phyloP scores from a whole-genome alignment of 1,140 invertebrate species.

The Drosophila saltans region DNA sequence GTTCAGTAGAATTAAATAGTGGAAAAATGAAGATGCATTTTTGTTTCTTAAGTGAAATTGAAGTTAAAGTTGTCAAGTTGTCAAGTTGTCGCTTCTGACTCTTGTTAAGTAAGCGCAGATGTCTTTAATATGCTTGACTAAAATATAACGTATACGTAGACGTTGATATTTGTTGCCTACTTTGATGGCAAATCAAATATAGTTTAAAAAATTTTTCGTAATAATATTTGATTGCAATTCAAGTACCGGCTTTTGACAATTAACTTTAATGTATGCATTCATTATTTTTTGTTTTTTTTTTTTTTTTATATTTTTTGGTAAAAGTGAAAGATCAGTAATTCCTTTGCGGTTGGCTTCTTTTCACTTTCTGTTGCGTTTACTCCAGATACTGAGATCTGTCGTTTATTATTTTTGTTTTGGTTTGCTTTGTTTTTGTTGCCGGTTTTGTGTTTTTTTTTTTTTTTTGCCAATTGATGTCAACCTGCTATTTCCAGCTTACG shows the following conservation, averaged over 20 bases:
- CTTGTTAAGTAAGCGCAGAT: too few species aligned
- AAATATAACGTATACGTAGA: too few species aligned
- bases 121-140: too few species aligned
- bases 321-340: conserved; percentile 4
- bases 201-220: too few species aligned
- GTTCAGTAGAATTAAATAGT: too few species aligned
- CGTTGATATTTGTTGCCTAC: too few species aligned
- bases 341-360: conserved; percentile 6
- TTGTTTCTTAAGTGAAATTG: too few species aligned
- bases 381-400: not conserved
- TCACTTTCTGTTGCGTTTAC: conserved; percentile 6
- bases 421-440: not conserved
- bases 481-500: conserved; percentile 1
- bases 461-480: conserved; percentile 12
- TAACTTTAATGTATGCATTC: not conserved
- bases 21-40: too few species aligned
- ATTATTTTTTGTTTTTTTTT: too few species aligned
- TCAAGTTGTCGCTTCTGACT: too few species aligned
- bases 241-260: not conserved
- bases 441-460: not conserved
- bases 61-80: too few species aligned
- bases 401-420: not conserved
- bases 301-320: not conserved
- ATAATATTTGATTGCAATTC: not conserved
- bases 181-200: too few species aligned